Conservation (phyloP, 2,113 vertebrate genomes). For the Otus sunia region DNA sequence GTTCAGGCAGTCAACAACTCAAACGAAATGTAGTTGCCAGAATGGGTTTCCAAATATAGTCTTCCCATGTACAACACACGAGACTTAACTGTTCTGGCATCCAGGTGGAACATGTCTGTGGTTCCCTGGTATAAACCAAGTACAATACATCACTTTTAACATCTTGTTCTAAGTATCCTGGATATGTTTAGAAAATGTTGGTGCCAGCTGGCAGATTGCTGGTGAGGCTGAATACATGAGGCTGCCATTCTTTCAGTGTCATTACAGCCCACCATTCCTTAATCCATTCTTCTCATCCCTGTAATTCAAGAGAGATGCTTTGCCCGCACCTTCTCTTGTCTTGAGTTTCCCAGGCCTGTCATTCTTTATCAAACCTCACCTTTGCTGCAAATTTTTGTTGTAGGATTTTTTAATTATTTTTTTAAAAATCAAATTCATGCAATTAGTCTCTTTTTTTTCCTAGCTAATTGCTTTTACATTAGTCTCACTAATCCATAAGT, state of each 20-base stretch:
- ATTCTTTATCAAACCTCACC: not conserved
- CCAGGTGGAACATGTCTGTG: slow-evolving; percentile 39
- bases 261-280: not conserved
- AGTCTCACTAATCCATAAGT: slow-evolving; percentile 47
- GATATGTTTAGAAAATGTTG: slow-evolving; percentile 40
- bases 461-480: slow-evolving; percentile 36
- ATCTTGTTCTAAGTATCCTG: slow-evolving; percentile 40
- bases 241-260: not conserved
- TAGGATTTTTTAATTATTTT: not conserved
- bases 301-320: not conserved
- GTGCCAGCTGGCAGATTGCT: slow-evolving; percentile 48
- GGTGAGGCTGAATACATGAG: not conserved
- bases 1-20: not conserved
- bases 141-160: not conserved
- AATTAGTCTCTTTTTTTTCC: not conserved
- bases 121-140: not conserved
- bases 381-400: not conserved
- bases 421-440: not conserved
- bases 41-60: not conserved
- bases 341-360: not conserved
- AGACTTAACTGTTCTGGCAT: slow-evolving; percentile 12
- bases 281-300: not conserved
- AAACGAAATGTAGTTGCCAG: not conserved
- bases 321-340: not conserved
- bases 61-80: not conserved